Percentiles rank a stretch among this genome's conserved stretches.
phyloP scores from a whole-genome alignment of 2,113 vertebrate genomes.

The Elephantulus edwardii region DNA sequence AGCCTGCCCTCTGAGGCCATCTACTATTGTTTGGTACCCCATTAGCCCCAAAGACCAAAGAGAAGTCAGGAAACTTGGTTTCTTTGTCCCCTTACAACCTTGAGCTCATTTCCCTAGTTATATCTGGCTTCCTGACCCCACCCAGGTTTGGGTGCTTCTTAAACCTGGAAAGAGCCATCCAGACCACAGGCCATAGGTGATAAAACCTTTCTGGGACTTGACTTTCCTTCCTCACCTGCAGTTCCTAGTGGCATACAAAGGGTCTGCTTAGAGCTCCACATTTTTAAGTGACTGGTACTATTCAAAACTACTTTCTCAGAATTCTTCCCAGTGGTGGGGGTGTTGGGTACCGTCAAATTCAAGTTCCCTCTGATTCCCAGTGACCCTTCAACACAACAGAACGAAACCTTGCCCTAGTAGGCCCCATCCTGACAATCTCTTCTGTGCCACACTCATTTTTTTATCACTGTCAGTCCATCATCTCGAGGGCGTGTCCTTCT shows the following conservation, averaged over 20 bases:
- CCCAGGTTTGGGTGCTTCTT: not conserved
- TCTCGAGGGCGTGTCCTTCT: too few relatives aligned
- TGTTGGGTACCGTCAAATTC: too few relatives aligned
- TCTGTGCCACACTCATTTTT: too few relatives aligned
- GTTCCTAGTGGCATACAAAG: not conserved
- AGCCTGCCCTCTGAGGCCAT: not conserved
- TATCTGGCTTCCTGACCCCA: not conserved
- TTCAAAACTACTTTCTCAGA: not conserved
- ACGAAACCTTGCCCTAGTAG: too few relatives aligned
- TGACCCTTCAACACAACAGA: too few relatives aligned
- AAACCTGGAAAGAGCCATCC: not conserved
- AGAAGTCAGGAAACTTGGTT: not conserved
- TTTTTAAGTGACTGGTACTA: not conserved
- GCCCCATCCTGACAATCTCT: too few relatives aligned
- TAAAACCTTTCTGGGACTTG: not conserved
- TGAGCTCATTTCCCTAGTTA: not conserved
- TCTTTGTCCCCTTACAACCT: not conserved
- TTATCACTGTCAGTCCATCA: too few relatives aligned
- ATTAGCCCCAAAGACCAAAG: not conserved
- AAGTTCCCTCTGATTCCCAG: too few relatives aligned
- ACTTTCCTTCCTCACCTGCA: not conserved
- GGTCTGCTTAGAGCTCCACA: not conserved
- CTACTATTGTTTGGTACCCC: not conserved
- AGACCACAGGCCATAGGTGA: not conserved
- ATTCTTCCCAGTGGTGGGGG: too few relatives aligned